Evolutionary conservation across 2,113 vertebrate genomes (phyloP).

Genomic region (western clawed frog (Xenopus tropicalis)): UCB_Xtro_10.0 CM004447.2:90795501-90796000

Average conservation of each 20-base stretch:
- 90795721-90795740: slow-evolving; percentile 30
- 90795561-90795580: slow-evolving; percentile 71
- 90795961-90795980: too few relatives aligned
- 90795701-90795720: slow-evolving; percentile 41
- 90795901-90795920: too few relatives aligned
- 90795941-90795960: too few relatives aligned
- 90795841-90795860: too few relatives aligned
- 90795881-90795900: too few relatives aligned
- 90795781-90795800: background rate
- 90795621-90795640: slow-evolving; percentile 47
- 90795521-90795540: slow-evolving; percentile 62
- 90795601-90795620: slow-evolving; percentile 49
- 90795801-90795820: background rate
- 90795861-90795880: too few relatives aligned
- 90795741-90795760: slow-evolving; percentile 10
- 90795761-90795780: background rate
- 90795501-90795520: slow-evolving; percentile 74
- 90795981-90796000: too few relatives aligned
- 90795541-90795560: slow-evolving; percentile 76
- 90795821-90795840: too few relatives aligned
- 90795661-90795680: slow-evolving; percentile 47
- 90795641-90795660: slow-evolving; percentile 25
- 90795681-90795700: slow-evolving; percentile 63
- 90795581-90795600: slow-evolving; percentile 66
- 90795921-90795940: too few relatives aligned